Base-by-base conservation (phyloP, 2,113 vertebrate genomes). In the Fregetta grallaria region DNA sequence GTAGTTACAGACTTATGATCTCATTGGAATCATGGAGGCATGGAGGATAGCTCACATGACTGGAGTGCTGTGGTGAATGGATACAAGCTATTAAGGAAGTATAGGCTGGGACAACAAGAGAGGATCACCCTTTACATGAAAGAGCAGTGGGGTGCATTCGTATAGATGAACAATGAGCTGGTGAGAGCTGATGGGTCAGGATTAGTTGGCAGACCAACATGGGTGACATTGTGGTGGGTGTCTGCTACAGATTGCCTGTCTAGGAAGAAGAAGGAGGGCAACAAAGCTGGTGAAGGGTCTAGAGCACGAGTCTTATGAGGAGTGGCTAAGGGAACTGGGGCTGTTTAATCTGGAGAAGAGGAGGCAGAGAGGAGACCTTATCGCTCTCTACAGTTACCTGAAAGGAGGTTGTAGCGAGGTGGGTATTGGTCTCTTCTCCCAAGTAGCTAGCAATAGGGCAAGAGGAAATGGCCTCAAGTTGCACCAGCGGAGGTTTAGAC, bases 101-200 rank as follows among this genome's bases (percentile, higher is more conserved):
- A 45, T 32, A 40, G 32, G 7, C 5, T 65, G 29, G 26, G 20
- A 32, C 29, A 42, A 16, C 18, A 45, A 50, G 16, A 68, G 4
- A 3, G 4, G 2, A 14, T 16, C 12, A 42, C 6, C 6, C 5
- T 65, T 59, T 32, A 29, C 6, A 6, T 7, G 5, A 65, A 17
- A 22, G 8, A 74, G 38, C 27, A 85, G 23, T 0, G 0, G 3
- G 4, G 5, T n/a, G 7, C 15, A 6, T 61, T 11, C 29, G 16
- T 65, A 9, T 1, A 5, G 11, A 17, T 26, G 6, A 27, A 30
- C 34, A 56, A 15, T 17, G 9, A 27, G 14, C 15, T 61, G 21
- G 19, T 52, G 18, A 47, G 22, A 83, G 21, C 5, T 66, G 36
- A 45, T 70, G 26, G 3, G 7, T 65, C n/a, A 66, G 32, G 19